A percentile compares a stretch with the other conserved stretches of the same genome.
Conservation (phyloP, 2,888 invertebrate species). For the Tineola bisselliella region DNA sequence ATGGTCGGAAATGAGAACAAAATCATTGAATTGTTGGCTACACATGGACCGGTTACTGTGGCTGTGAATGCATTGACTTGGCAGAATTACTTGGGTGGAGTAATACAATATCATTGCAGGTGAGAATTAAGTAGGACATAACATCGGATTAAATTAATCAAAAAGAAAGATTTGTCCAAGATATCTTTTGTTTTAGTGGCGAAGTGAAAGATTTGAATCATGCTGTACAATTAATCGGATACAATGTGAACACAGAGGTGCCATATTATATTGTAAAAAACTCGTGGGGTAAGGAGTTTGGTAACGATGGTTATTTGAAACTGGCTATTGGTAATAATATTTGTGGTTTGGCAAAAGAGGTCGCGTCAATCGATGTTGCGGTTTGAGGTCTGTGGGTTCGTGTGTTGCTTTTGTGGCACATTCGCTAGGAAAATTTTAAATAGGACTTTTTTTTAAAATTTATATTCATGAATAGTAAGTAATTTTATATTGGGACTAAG, state of each 20-base stretch:
- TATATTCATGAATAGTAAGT: too few relatives aligned
- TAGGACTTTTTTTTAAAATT: too few relatives aligned
- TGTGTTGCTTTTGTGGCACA: too few relatives aligned
- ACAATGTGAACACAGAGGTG: conserved; percentile 74
- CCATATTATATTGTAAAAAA: conserved; percentile 87
- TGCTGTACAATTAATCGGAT: conserved; percentile 85
- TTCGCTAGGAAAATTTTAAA: too few relatives aligned
- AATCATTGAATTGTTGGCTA: conserved; percentile 68
- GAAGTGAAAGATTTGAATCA: conserved; percentile 73
- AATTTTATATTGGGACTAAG: too few relatives aligned
- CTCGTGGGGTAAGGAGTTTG: conserved; percentile 85
- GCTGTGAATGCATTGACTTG: conserved; percentile 86
- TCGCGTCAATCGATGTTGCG: conserved; percentile 68
- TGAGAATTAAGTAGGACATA: too few relatives aligned
- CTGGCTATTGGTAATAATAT: conserved; percentile 79
- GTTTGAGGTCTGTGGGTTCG: not conserved
- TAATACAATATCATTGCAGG: conserved; percentile 84
- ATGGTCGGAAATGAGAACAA: conserved; percentile 72
- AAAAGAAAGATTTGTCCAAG: too few relatives aligned
- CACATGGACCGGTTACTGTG: conserved; percentile 80
- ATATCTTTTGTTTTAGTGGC: conserved; percentile 40
- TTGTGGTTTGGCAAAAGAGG: conserved; percentile 81
- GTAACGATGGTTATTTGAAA: conserved; percentile 79
- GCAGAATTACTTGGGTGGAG: conserved; percentile 87
- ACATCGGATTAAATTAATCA: too few relatives aligned